Percentiles rank a stretch among this genome's conserved stretches.
phyloP scores from a whole-genome alignment of 2,797 vertebrate species.

The Micromesistius poutassou region DNA sequence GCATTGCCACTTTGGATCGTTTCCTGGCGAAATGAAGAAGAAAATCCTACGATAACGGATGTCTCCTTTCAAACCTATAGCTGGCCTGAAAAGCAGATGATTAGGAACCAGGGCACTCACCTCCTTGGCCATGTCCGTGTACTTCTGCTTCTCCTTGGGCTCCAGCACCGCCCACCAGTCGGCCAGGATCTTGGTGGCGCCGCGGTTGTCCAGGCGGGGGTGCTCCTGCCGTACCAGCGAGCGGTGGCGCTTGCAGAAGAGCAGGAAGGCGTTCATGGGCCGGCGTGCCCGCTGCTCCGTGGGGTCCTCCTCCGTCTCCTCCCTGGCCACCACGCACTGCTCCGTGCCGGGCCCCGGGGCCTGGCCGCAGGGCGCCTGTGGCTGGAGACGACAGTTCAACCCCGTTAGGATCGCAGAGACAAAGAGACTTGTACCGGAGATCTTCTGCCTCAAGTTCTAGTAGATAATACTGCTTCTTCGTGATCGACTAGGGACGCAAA shows the following conservation, averaged over 20 bases:
- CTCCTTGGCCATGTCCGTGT: conserved; percentile 99
- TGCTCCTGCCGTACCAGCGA: conserved; percentile 97
- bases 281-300: conserved; percentile 91
- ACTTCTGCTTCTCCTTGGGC: conserved; percentile 97
- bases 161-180: conserved; percentile 99
- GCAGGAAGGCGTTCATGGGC: conserved; percentile 98
- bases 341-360: conserved; percentile 9
- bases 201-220: conserved; percentile 95
- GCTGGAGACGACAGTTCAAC: conserved; percentile 28
- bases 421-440: background rate
- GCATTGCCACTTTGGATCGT: background rate
- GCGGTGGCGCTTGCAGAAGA: conserved; percentile 98
- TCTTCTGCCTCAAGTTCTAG: background rate
- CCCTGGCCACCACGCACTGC: conserved; percentile 36
- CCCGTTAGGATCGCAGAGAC: background rate
- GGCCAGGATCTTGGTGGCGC: conserved; percentile 97
- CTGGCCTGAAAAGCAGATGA: background rate
- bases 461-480: background rate
- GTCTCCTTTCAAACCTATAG: background rate
- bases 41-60: background rate
- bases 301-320: conserved; percentile 84
- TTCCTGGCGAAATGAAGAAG: no score
- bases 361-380: conserved; percentile 57
- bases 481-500: no score
- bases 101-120: conserved; percentile 55